Percentiles rank a stretch among this genome's conserved stretches.
Conservation (phyloP, 1,140 invertebrate genomes). For the Bombus fervidus region DNA sequence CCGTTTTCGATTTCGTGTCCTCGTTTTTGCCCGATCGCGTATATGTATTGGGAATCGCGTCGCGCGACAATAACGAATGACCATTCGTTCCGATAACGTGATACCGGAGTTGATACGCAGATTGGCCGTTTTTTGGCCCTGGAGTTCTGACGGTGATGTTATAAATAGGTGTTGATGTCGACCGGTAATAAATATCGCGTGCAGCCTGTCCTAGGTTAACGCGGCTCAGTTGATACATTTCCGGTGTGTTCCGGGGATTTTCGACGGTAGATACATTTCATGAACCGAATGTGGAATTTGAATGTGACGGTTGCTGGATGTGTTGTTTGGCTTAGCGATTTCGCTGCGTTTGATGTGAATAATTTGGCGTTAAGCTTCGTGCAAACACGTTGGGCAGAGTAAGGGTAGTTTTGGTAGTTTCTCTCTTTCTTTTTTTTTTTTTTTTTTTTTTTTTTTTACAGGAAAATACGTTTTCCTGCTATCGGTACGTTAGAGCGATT, state of each 20-base stretch:
- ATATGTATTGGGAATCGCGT: neutral
- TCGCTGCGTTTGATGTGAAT: neutral
- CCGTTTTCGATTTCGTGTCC: slow-evolving; percentile 7
- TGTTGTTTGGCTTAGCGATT: neutral
- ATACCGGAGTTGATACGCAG: slow-evolving; percentile 16
- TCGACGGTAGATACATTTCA: neutral
- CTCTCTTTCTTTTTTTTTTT: no score
- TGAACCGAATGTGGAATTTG: neutral
- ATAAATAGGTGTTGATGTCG: slow-evolving; percentile 12
- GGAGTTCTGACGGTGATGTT: neutral
- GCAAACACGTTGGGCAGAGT: neutral
- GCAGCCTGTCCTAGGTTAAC: neutral
- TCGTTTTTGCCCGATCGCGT: slow-evolving; percentile 1
- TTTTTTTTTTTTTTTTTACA: no score
- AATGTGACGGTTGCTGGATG: neutral
- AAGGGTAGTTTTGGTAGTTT: neutral
- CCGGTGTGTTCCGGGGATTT: neutral
- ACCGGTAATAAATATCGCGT: slow-evolving; percentile 21
- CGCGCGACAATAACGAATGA: slow-evolving; percentile 13
- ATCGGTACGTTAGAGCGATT: no score
- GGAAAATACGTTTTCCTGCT: no score
- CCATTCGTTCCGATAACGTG: slow-evolving; percentile 23
- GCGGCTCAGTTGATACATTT: neutral
- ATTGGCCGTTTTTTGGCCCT: neutral
- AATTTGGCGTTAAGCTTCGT: neutral